Conservation (phyloP, 2,888 invertebrate species). For the Sminthurides aquaticus region DNA sequence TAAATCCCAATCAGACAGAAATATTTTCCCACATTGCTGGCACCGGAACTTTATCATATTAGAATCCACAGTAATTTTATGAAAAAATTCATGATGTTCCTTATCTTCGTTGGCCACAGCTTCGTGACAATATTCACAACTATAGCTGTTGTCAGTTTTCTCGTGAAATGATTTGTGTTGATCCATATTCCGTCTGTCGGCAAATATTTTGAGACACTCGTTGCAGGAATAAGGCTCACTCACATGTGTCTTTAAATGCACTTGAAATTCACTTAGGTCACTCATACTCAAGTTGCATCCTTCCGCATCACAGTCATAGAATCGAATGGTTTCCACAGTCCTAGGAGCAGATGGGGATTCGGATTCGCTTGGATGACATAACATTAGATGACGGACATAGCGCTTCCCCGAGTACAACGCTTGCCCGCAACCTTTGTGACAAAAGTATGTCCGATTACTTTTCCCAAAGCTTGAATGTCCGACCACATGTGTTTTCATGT, state of each 20-base stretch:
- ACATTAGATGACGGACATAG: constrained; percentile 4
- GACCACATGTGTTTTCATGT: constrained; percentile 1
- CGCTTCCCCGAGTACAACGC: background rate
- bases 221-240: background rate
- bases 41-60: constrained; percentile 6
- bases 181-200: background rate
- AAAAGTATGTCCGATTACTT: background rate
- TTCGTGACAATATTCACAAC: constrained; percentile 1
- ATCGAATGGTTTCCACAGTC: background rate
- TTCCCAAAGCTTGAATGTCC: constrained; percentile 9
- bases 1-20: background rate
- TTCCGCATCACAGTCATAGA: constrained; percentile 10
- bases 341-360: background rate
- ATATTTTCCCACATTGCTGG: constrained; percentile 1
- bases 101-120: background rate
- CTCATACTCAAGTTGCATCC: background rate
- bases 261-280: background rate
- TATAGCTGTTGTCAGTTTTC: background rate
- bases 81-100: constrained; percentile 1
- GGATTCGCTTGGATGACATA: background rate
- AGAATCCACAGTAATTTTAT: constrained; percentile 8
- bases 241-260: constrained; percentile 2
- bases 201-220: constrained; percentile 12
- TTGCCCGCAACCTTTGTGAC: constrained; percentile 5
- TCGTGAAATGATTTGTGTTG: background rate